Conservation (phyloP, 2,113 vertebrate genomes). For the Piaya cayana region DNA sequence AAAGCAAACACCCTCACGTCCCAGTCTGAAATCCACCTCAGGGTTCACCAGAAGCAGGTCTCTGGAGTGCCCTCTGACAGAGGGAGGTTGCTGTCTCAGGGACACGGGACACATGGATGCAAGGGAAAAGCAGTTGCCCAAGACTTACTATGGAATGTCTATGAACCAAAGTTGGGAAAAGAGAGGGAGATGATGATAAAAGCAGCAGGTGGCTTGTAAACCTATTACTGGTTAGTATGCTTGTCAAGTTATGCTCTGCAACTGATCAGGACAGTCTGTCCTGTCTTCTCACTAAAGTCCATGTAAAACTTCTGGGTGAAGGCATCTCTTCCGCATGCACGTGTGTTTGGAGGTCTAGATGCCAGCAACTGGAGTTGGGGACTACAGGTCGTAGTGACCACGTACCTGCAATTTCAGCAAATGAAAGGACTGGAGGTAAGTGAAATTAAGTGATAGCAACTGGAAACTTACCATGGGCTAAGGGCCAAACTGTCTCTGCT, state of each 20-base stretch:
- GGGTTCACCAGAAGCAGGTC: background rate
- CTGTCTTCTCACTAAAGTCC: too few relatives aligned
- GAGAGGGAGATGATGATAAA: background rate
- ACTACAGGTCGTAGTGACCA: too few relatives aligned
- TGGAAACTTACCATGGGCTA: background rate
- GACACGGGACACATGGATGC: background rate
- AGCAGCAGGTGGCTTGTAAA: background rate
- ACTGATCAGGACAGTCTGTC: too few relatives aligned
- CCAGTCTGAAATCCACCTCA: background rate
- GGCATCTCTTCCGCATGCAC: too few relatives aligned
- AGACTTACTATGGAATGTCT: background rate
- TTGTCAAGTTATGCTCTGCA: too few relatives aligned
- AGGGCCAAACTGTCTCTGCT: background rate
- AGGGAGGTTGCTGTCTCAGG: background rate
- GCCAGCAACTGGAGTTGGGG: too few relatives aligned
- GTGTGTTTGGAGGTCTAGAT: too few relatives aligned
- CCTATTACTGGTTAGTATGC: too few relatives aligned
- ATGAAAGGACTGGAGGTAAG: too few relatives aligned
- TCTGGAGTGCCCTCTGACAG: background rate
- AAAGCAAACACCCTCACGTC: background rate
- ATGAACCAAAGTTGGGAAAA: background rate
- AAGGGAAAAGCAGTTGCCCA: background rate
- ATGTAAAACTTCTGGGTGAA: too few relatives aligned
- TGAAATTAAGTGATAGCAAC: too few relatives aligned
- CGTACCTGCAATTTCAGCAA: too few relatives aligned